phyloP scores from a whole-genome alignment of 2,113 vertebrate genomes.

The Papio anubis region DNA sequence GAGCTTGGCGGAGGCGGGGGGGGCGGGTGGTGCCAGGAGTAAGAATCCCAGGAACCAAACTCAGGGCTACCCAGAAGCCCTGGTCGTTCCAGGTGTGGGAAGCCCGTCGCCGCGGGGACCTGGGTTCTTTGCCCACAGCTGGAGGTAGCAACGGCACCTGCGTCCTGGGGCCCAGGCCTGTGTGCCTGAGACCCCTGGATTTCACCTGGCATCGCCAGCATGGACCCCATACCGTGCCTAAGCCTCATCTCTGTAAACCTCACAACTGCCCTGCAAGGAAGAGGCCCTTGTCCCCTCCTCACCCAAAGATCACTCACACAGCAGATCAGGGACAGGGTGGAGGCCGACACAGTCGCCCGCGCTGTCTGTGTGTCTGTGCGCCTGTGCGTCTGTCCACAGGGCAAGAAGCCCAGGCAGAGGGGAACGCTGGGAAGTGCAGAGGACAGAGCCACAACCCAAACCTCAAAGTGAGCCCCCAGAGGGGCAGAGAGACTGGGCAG shows the following conservation, averaged over 20 bases:
- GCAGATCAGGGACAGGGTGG: fast-evolving
- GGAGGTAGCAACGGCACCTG: background rate
- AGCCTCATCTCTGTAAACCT: background rate
- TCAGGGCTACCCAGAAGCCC: background rate
- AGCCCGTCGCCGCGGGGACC: fast-evolving
- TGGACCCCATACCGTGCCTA: fast-evolving
- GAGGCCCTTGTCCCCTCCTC: fast-evolving
- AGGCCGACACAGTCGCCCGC: fast-evolving
- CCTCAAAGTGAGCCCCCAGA: fast-evolving
- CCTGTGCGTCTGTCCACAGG: background rate
- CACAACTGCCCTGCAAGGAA: too few species aligned
- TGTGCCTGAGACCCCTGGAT: background rate
- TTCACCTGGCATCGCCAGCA: fast-evolving
- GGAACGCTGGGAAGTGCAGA: background rate
- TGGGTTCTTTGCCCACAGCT: background rate
- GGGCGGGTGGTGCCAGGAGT: background rate
- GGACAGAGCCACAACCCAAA: background rate
- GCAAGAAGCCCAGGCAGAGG: fast-evolving
- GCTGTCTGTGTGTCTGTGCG: too few species aligned
- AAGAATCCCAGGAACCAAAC: fast-evolving
- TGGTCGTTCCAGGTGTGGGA: fast-evolving
- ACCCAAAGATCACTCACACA: fast-evolving
- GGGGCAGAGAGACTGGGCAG: too few species aligned
- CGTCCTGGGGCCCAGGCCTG: background rate
- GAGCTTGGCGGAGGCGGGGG: fast-evolving